Base-by-base conservation (phyloP, 2,888 invertebrate genomes). In the Ptychoptera contaminata region DNA sequence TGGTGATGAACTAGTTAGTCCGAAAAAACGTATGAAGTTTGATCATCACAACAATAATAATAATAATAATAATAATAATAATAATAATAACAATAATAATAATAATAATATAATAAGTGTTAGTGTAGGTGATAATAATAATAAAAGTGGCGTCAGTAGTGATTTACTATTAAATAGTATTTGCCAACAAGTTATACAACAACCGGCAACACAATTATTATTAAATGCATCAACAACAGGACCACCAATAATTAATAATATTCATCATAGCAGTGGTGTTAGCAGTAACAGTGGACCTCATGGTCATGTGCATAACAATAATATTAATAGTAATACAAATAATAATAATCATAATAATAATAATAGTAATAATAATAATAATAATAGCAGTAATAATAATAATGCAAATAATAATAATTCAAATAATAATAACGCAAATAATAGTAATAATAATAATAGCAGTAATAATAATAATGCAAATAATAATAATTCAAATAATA, bases 21-120 rank as follows among this genome's bases (percentile, higher is more conserved):
- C 78, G 47, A 77, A 77, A 58, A 79, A 79, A 60, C 71, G 78
- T 48, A 65, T 73, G 49, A 78, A 78, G 60, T 67, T 77, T 54
- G 76, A 77, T 53, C 67, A 71, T 57, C 49, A 14, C 12, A n/a
- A 36, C 8, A 42, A 42, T 42, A 16, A n/a, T 7, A 41, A 41
- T 41, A 30, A 30, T 30, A 9, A 30, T 30, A 30, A 30, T 9
- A 30, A 30, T 30, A 30, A 30, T 30, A 30, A 8, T 30, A 30
- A n/a, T n/a, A n/a, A n/a, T n/a, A n/a, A n/a, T n/a, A n/a, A n/a
- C n/a, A n/a, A n/a, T n/a, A n/a, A n/a, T n/a, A n/a, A n/a, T n/a
- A 23, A 23, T 23, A 23, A 23, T 23, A 23, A 23, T 23, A 23
- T 7, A 23, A 23, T 23, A 23, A 23, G 23, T 23, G 23, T 23